These are phyloP conservation scores for Mycalesis mineus DNA, from an alignment of 2,888 invertebrate genomes.

Conservation along the genomic window DNA sequence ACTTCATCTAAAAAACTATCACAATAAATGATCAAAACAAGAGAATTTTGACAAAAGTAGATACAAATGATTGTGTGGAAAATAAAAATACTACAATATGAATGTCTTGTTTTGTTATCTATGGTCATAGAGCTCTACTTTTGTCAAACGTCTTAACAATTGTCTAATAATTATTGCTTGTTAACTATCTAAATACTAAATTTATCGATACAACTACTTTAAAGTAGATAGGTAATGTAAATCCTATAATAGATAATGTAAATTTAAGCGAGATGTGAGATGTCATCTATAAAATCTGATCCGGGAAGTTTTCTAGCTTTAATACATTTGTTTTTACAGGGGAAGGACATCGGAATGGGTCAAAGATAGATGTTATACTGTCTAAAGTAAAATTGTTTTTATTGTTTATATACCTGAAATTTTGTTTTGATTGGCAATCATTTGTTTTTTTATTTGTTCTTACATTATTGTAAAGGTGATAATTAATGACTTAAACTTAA, in stretches of 20 bases:
- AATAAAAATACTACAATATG: constrained; percentile 21
- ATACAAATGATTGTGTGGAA: constrained; percentile 5
- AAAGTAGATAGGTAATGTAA: constrained; percentile 34
- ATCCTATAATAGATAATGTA: background rate
- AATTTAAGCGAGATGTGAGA: background rate
- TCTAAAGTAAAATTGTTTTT: too few species aligned
- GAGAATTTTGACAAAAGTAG: constrained; percentile 61
- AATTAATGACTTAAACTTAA: too few species aligned
- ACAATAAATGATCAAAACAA: constrained; percentile 46
- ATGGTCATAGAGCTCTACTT: constrained; percentile 19
- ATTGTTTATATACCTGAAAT: too few species aligned
- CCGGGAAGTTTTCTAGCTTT: too few species aligned
- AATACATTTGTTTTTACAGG: too few species aligned
- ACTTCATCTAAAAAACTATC: constrained; percentile 12
- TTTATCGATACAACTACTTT: constrained; percentile 8
- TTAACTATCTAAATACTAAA: constrained; percentile 60
- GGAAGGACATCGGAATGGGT: too few species aligned
- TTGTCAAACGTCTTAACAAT: constrained; percentile 55
- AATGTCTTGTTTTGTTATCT: background rate
- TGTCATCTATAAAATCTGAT: too few species aligned
- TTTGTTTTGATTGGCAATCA: too few species aligned
- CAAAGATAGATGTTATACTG: too few species aligned
- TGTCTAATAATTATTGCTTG: constrained; percentile 67
- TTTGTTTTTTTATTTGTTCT: too few species aligned
- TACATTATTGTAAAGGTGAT: too few species aligned